These are phyloP conservation scores for Berghia stephanieae DNA, from an alignment of 1,140 invertebrate genomes.

Conservation along the genomic window DNA sequence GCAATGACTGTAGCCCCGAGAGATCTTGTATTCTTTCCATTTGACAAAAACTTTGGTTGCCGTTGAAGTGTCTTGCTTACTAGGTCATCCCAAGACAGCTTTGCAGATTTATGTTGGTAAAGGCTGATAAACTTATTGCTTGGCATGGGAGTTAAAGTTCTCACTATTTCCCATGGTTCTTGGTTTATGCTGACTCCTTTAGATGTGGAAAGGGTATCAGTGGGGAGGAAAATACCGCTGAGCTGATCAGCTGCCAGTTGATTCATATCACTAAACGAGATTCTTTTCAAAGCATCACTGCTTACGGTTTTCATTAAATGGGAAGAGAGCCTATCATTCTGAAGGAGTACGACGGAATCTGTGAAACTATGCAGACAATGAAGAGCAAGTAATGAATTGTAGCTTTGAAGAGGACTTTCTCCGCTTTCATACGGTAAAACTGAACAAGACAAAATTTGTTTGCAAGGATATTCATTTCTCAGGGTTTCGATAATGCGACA, in stretches of 20 bases:
- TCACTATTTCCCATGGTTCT: conserved; percentile 61
- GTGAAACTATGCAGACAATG: conserved; percentile 53
- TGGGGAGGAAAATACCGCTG: conserved; percentile 56
- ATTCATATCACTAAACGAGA: conserved; percentile 57
- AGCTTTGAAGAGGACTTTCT: conserved; percentile 64
- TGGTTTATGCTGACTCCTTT: conserved; percentile 53
- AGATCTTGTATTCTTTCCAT: not conserved
- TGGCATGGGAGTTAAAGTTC: conserved; percentile 56
- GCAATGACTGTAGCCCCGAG: conserved; percentile 8
- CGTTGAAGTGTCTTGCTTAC: not conserved
- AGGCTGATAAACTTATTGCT: conserved; percentile 51
- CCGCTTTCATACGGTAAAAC: conserved; percentile 59
- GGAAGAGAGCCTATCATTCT: conserved; percentile 54
- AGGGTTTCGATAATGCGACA: conserved; percentile 56
- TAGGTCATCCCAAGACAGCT: conserved; percentile 27
- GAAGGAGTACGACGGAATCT: conserved; percentile 29
- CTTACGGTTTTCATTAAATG: conserved; percentile 51
- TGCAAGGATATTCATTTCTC: conserved; percentile 56
- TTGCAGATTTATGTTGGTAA: conserved; percentile 6
- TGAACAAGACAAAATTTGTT: conserved; percentile 58
- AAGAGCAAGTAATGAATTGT: conserved; percentile 58
- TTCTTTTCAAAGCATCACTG: conserved; percentile 43
- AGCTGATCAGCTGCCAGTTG: conserved; percentile 51
- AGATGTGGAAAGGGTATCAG: conserved; percentile 49
- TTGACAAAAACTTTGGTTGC: not conserved